Conservation (phyloP, 2,113 vertebrate genomes). For the Ictalurus furcatus region DNA sequence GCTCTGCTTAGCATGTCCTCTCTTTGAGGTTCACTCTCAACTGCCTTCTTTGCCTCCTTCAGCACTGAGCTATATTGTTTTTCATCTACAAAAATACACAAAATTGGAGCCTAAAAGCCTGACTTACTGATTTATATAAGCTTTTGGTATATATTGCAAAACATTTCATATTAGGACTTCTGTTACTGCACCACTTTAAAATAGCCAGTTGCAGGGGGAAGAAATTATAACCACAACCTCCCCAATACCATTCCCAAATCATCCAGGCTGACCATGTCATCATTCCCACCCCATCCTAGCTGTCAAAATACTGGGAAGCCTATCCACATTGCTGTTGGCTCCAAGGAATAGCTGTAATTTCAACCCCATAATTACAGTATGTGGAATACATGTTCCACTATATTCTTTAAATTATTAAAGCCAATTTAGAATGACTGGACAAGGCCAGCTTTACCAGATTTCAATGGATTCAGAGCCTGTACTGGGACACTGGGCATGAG, state of each 20-base stretch:
- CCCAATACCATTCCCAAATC: not conserved
- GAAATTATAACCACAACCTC: not conserved
- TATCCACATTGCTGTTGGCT: not conserved
- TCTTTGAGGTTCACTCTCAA: constrained; percentile 55
- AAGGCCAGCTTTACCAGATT: not conserved
- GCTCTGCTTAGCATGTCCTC: not conserved
- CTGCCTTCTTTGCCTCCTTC: constrained; percentile 57
- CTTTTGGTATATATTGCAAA: not conserved
- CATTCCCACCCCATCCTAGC: not conserved
- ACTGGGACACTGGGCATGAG: no score
- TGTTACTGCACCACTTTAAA: not conserved
- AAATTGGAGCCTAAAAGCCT: not conserved
- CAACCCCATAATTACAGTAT: not conserved
- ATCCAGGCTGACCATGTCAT: not conserved
- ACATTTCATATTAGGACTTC: not conserved
- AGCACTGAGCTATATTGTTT: constrained; percentile 63
- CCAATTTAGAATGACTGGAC: not conserved
- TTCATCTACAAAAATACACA: constrained; percentile 64
- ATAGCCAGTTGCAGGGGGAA: not conserved
- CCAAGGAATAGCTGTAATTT: not conserved
- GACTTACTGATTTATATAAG: not conserved
- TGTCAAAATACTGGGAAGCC: not conserved
- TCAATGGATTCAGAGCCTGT: no score
- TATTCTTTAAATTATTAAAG: not conserved
- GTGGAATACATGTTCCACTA: not conserved